Percentiles rank a stretch among this genome's conserved stretches.
Conservation (phyloP, 2,113 vertebrate species). For the Camelus bactrianus region DNA sequence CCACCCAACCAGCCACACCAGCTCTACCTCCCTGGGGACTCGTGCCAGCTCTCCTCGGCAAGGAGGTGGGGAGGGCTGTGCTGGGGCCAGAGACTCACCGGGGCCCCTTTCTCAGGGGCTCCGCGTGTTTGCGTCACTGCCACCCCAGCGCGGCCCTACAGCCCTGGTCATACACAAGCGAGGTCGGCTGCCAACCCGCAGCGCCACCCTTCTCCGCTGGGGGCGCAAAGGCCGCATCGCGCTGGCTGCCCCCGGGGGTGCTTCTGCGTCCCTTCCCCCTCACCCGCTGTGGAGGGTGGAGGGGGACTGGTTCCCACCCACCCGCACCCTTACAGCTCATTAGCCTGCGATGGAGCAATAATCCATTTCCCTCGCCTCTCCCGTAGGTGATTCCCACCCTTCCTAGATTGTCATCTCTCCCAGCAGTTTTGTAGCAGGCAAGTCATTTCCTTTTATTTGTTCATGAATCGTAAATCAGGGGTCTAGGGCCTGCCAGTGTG, state of each 20-base stretch:
- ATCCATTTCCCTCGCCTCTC: too few species aligned
- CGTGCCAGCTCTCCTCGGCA: background rate
- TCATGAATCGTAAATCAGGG: background rate
- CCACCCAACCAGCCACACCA: background rate
- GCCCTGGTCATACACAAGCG: background rate
- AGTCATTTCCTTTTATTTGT: background rate
- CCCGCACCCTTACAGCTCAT: too few species aligned
- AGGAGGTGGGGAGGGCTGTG: background rate
- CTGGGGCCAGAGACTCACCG: background rate
- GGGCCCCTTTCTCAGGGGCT: background rate
- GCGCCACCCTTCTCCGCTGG: background rate
- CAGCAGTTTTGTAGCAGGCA: background rate
- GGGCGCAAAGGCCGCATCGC: accelerated
- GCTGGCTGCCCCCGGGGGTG: too few species aligned
- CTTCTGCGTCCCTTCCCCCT: too few species aligned
- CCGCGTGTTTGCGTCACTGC: background rate
- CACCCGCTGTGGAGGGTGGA: accelerated
- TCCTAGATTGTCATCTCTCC: background rate
- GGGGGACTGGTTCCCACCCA: too few species aligned
- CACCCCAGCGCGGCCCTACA: background rate
- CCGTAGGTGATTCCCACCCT: background rate
- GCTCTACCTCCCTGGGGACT: background rate
- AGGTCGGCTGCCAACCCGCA: accelerated
- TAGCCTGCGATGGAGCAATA: too few species aligned
- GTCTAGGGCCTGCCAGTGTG: background rate